Base-by-base conservation (phyloP, 2,797 vertebrate genomes). In the Eulemur coronatus region DNA sequence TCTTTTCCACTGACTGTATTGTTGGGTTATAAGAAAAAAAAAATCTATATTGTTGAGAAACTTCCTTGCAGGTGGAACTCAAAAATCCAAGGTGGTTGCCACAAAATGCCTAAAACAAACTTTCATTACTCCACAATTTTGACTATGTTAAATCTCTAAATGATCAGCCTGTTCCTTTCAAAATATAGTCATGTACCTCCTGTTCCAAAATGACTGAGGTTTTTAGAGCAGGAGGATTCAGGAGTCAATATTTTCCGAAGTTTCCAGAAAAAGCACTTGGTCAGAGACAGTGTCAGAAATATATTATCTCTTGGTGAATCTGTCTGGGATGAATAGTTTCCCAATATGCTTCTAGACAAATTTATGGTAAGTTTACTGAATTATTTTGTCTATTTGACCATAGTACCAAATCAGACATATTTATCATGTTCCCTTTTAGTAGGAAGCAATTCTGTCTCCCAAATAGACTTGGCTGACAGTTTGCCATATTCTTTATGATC, bases 281-380 rank as follows among this genome's bases (percentile, higher is more conserved):
- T 43, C 24, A 81, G 43, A 87, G 33, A 38, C 48, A 75, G 20
- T 5, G 2, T 85, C 43, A 59, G 65, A 91, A 94, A 89, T 30
- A 18, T 50, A 26, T 17, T 20, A 6, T n/a, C 41, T 59, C 15
- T 73, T 61, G 5, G 12, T 70, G 15, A 61, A 72, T 82, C 91
- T 72, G 55, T 59, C 43, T 43, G 70, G 30, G 38, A 82, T 33
- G 46, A 86, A 85, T 35, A 35, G 26, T 35, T 82, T 96, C 38
- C 78, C 52, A 70, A n/a, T 81, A 79, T 22, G 26, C 30, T 95
- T 61, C 59, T 41, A 52, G 52, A 92, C n/a, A 89, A 84, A 93
- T 93, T 91, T 91, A 86, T 5, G 14, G 35, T 28, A 82, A 78
- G 26, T 88, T 81, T 55, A 96, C 95, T 89, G 48, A 95, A 50